Evolutionary conservation across 2,113 vertebrate genomes (phyloP).

Genomic region (Cyanocitta stelleri): DNA sequence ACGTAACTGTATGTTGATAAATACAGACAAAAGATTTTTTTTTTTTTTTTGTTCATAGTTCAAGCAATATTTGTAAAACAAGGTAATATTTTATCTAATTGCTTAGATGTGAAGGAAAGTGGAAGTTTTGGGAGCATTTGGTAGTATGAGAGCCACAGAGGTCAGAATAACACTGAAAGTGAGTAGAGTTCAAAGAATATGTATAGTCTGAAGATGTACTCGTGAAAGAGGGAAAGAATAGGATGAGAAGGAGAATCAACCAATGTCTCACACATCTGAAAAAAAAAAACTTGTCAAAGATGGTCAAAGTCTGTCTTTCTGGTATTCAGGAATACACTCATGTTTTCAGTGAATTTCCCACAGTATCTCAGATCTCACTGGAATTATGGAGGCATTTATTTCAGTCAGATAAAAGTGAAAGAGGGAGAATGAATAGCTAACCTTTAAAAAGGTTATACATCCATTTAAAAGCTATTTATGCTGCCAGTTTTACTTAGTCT

Average conservation of each 20-base stretch:
- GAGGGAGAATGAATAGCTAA: constrained; percentile 24
- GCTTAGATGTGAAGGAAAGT: not conserved
- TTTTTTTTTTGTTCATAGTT: not conserved
- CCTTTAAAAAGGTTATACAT: constrained; percentile 58
- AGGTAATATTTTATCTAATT: not conserved
- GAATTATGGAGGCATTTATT: constrained; percentile 26
- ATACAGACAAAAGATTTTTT: not conserved
- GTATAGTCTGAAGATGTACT: not conserved
- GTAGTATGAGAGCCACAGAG: not conserved
- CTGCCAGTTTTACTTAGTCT: constrained; percentile 33
- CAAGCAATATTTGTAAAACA: not conserved
- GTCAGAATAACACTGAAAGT: not conserved
- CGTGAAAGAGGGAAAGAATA: not conserved
- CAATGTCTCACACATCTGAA: not conserved
- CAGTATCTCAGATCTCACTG: not conserved
- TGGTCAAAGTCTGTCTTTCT: not conserved
- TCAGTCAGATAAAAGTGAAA: constrained; percentile 34
- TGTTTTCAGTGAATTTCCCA: not conserved
- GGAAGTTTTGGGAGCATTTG: not conserved
- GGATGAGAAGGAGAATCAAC: not conserved
- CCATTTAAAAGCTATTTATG: constrained; percentile 47
- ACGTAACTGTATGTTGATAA: not conserved
- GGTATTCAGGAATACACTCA: not conserved
- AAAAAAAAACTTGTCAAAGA: not conserved
- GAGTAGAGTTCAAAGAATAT: not conserved